Base-by-base conservation (phyloP, 2,888 invertebrate genomes). In the Pollenia griseotomentosa region DNA sequence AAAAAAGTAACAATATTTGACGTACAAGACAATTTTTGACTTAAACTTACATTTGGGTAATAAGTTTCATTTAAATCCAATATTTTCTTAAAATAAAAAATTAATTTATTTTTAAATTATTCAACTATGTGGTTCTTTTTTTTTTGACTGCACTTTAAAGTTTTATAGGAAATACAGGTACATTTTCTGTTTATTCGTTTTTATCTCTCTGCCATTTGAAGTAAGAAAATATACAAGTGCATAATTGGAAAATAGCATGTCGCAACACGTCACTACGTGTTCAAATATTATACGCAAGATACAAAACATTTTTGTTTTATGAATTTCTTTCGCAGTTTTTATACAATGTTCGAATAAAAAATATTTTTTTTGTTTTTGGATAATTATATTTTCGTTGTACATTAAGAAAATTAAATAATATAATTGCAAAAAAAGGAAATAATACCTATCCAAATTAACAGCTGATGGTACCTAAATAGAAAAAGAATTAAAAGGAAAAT, bases 181-280 rank as follows among this genome's bases (percentile, higher is more conserved):
- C n/a, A 33, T 59, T 59, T 59, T n/a, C 59, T 14, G 8, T 59
- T 59, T 33, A 6, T 40, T 59, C 59, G n/a, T 59, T n/a, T 59
- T 59, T 33, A 59, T 23, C 57, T 57, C 19, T 57, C 10, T 23
- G 3, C 11, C 57, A 23, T 23, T 57, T 23, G 19, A 11, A 23
- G 40, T 59, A 59, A 8, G 59, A 14, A 59, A 59, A 59, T 59
- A 59, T 40, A 59, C 59, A 40, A 59, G 33, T 59, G 59, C 33
- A 73, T 80, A 80, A 80, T 80, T 82, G 73, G 66, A 14, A 11
- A 82, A 74, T 74, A 19, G 74, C 81, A 68, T 82, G 81, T 46
- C 55, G 81, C 61, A 73, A 59, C 46, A 65, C 74, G 46, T 82
- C 81, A 82, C 68, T 82, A 74, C 73, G 66, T 66, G 73, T 71